Conservation (phyloP, 2,888 invertebrate species). For the Microctonus aethiopoides region DNA sequence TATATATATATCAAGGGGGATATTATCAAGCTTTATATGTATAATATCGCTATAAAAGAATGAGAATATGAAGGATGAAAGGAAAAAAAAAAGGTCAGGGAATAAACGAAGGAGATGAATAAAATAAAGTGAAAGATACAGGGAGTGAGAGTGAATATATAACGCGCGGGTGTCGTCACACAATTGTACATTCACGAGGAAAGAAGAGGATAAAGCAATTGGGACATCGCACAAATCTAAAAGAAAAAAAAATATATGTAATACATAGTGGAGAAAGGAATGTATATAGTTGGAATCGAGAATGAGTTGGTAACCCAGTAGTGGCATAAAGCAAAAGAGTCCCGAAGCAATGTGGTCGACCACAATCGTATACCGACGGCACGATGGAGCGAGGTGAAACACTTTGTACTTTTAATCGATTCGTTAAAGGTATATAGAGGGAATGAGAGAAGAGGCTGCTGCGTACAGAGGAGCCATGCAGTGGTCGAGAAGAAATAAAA, state of each 20-base stretch:
- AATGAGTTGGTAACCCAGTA: slow-evolving; percentile 62
- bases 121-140: not conserved
- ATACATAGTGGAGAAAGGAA: slow-evolving; percentile 7
- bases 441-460: slow-evolving; percentile 34
- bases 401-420: slow-evolving; percentile 66
- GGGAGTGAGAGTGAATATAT: not conserved
- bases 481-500: slow-evolving; percentile 25
- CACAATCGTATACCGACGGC: slow-evolving; percentile 61
- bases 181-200: slow-evolving; percentile 12
- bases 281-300: slow-evolving; percentile 39
- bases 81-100: no score
- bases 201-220: slow-evolving; percentile 28
- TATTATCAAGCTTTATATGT: no score
- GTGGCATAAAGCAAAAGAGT: slow-evolving; percentile 51
- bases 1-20: no score
- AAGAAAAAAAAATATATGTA: not conserved
- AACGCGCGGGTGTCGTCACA: not conserved
- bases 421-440: slow-evolving; percentile 54
- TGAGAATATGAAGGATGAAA: no score
- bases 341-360: slow-evolving; percentile 60
- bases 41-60: no score
- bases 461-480: slow-evolving; percentile 45
- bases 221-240: slow-evolving; percentile 29
- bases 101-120: no score
- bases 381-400: slow-evolving; percentile 54